Percentiles rank a stretch among this genome's conserved stretches.
These are phyloP conservation scores for Kobus ellipsiprymnus DNA, from an alignment of 2,113 vertebrate genomes.

Conservation along the genomic window DNA sequence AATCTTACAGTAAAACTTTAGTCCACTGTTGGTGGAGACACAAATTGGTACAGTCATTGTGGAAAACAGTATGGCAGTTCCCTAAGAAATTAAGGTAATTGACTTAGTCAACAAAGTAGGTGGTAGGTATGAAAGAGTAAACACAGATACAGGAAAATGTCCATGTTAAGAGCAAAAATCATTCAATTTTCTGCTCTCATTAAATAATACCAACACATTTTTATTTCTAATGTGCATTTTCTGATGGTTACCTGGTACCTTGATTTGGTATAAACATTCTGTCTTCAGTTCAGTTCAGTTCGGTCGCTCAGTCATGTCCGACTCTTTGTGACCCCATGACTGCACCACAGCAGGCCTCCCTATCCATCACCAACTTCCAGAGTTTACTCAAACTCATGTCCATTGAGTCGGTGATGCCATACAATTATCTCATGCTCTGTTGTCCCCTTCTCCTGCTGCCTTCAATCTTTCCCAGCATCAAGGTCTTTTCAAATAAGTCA, in stretches of 20 bases:
- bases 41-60: background rate
- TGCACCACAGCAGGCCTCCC: no score
- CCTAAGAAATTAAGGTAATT: background rate
- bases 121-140: background rate
- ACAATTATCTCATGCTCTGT: no score
- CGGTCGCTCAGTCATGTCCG: no score
- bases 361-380: no score
- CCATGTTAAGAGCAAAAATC: background rate
- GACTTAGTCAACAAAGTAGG: background rate
- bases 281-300: no score
- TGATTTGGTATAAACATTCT: background rate
- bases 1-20: background rate
- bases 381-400: no score
- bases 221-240: background rate
- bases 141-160: background rate
- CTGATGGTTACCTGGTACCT: background rate
- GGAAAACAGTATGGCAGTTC: background rate
- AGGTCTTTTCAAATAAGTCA: no score
- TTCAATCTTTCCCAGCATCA: no score
- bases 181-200: background rate
- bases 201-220: background rate
- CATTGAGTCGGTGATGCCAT: no score
- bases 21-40: background rate
- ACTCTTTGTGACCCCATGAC: no score
- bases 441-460: fast-evolving